Evolutionary conservation across 2,113 vertebrate genomes (phyloP).

Genomic region (Oostethus manadensis): DNA sequence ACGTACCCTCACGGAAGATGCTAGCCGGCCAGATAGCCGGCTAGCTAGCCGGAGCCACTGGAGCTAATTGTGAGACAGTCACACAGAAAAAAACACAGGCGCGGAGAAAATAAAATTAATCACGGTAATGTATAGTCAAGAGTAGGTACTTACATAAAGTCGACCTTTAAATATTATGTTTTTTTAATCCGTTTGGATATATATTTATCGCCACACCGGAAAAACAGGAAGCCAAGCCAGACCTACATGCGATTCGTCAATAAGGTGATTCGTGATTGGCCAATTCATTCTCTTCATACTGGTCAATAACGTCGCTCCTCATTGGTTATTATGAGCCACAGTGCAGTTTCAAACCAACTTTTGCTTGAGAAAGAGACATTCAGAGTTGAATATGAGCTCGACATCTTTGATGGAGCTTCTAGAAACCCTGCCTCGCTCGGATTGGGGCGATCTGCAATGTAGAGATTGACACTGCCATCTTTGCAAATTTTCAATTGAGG

Average conservation of each 20-base stretch:
- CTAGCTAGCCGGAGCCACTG: slow-evolving; percentile 1
- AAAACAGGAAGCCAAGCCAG: slow-evolving; percentile 51
- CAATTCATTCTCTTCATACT: slow-evolving; percentile 12
- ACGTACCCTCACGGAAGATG: background rate
- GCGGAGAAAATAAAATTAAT: background rate
- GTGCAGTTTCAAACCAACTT: no score
- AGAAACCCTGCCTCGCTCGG: no score
- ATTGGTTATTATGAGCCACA: slow-evolving; percentile 24
- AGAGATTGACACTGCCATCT: no score
- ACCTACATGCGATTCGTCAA: slow-evolving; percentile 15
- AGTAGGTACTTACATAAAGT: background rate
- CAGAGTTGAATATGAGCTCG: no score
- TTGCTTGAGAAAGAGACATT: no score
- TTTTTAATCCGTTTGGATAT: background rate
- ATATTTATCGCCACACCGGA: slow-evolving; percentile 47
- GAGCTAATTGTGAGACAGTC: background rate
- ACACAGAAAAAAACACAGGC: background rate
- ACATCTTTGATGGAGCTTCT: no score
- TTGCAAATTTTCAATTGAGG: no score
- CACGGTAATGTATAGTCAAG: background rate
- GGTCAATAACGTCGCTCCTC: slow-evolving; percentile 14
- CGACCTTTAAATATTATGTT: no score
- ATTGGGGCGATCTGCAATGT: no score
- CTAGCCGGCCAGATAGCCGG: background rate
- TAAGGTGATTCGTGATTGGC: slow-evolving; percentile 9